phyloP scores from a whole-genome alignment of 2,113 vertebrate genomes.

The Anseranas semipalmata region DNA sequence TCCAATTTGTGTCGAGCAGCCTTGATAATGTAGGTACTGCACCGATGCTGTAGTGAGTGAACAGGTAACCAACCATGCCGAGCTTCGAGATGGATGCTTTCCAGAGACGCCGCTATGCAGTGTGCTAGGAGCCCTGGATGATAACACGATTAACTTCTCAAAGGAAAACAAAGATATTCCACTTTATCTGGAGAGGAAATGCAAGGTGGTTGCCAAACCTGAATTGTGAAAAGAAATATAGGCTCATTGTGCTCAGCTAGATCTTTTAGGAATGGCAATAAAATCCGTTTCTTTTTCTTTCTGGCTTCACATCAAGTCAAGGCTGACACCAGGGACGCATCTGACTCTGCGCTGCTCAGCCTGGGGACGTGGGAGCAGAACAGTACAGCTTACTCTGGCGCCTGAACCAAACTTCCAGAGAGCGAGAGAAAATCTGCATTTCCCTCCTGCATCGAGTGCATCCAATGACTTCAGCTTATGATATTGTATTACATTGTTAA shows the following conservation, averaged over 20 bases:
- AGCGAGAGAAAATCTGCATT: background rate
- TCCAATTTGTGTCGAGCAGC: background rate
- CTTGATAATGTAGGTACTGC: background rate
- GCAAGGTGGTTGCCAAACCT: background rate
- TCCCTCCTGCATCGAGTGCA: background rate
- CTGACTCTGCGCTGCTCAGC: background rate
- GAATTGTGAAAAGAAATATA: background rate
- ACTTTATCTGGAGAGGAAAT: background rate
- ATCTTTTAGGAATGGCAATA: background rate
- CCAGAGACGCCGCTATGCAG: background rate
- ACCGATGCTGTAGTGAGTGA: background rate
- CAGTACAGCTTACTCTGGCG: background rate
- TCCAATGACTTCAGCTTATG: background rate
- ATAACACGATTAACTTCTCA: background rate
- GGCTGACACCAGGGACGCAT: background rate
- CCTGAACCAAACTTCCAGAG: background rate
- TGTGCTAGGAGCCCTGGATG: background rate
- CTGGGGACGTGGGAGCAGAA: background rate
- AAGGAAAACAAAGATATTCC: constrained; percentile 23
- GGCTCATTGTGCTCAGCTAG: background rate
- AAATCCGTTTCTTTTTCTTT: background rate
- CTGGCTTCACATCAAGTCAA: background rate
- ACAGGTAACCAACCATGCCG: background rate
- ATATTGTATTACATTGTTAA: constrained; percentile 15
- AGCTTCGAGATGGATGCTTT: background rate